Base-by-base conservation (phyloP, 2,888 invertebrate species). In the Brenthis daphne region DNA sequence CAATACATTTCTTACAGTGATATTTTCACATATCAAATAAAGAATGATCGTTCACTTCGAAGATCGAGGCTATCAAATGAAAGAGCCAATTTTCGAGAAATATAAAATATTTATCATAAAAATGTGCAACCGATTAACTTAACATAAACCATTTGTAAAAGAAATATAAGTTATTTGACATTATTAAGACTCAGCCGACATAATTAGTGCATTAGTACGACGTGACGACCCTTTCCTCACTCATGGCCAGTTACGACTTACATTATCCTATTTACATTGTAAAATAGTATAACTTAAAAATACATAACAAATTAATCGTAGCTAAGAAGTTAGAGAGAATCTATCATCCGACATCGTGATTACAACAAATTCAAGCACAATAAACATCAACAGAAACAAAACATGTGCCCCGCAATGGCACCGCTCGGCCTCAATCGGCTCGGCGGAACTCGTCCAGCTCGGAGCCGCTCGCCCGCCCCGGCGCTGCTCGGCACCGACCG, bases 301-400 rank as follows among this genome's bases (percentile, higher is more conserved):
- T 91, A 92, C 85, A 87, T 92, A 92, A 92, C 92, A 92, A 92
- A 86, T 88, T 77, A 90, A 84, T 87, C 82, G 86, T 85, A 83
- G 86, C 83, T 87, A 88, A 75, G 73, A 75, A 75, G 85, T 88
- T 85, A 87, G 84, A 85, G 84, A 85, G 84, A 84, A 84, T 83
- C 83, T 87, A 88, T 84, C 85, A 83, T 16, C 16, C 16, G 16
- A 16, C 16, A 16, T 87, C 51, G 85, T 88, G 88, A 89, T 88
- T 86, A 85, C 79, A 89, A 87, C 88, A 88, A 88, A 87, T 83
- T 84, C 85, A 88, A 89, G 89, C 87, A 82, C 82, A 81, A 84
- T 85, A 87, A 89, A 88, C 85, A 86, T 87, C 81, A 89, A 90
- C 86, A 87, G 84, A 87, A 89, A 89, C 86, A 88, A 86, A 86